Base-by-base conservation (phyloP, 1,140 invertebrate species). In the Teleopsis dalmanni region DNA sequence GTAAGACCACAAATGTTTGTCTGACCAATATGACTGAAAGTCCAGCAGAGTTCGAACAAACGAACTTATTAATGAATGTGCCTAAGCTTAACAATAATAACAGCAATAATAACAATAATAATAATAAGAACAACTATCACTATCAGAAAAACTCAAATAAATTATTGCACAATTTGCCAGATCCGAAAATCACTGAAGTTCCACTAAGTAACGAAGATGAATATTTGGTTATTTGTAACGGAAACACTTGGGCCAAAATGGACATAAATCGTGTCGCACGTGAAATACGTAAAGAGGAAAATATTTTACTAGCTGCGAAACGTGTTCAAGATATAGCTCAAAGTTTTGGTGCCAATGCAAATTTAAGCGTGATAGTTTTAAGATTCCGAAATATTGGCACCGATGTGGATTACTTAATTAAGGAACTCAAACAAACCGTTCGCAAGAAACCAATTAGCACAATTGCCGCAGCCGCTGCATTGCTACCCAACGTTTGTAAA, bases 301-400 rank as follows among this genome's bases (percentile, higher is more conserved):
- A 83, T 69, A 81, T 85, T 7, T 82, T 87, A 47, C 60, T 88
- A 37, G 86, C 85, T 4, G 87, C 87, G 1, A 91, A 89, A 63
- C 73, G 85, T 33, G 71, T 91, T 21, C 83, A 89, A 64, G 86
- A 90, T 70, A 71, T 89, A 25, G 85, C 85, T 3, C 87, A 90
- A 69, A 83, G 85, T 55, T 88, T 89, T 61, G 85, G 85, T 0
- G 82, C 83, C 6, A 82, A 86, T 57, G 83, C 88, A 47, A 89
- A 88, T 69, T 61, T 91, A 2, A 89, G 85, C 48, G 76, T 90
- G 14, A 78, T 89, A 16, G 81, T 91, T 1, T 74, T 90, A 4
- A 73, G 83, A 46, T 80, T 90, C 51, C 78, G 80, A 47, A 74
- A 78, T 18, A 67, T 78, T 7, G 75, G 77, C 18, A 76, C 79